Conservation (phyloP, 2,888 invertebrate species). For the Parnassius glacialis region DNA sequence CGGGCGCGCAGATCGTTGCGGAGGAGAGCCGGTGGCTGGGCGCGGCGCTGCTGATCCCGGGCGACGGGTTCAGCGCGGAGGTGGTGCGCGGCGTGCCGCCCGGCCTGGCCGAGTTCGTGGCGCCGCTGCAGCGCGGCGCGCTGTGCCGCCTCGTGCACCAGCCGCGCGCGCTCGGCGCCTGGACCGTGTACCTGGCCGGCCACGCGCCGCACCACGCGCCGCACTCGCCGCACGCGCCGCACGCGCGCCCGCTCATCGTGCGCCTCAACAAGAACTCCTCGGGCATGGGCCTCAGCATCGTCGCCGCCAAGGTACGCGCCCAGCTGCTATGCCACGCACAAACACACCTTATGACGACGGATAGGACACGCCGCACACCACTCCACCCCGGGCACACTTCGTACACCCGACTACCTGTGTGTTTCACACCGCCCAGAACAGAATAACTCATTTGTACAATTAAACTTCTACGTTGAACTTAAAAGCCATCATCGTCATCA, state of each 20-base stretch:
- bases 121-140: slow-evolving; percentile 90
- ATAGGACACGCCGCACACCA: no score
- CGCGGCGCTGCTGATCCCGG: slow-evolving; percentile 95
- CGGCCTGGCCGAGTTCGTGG: slow-evolving; percentile 91
- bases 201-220: slow-evolving; percentile 79
- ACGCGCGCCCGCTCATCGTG: slow-evolving; percentile 91
- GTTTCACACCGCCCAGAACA: no score
- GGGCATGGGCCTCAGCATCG: slow-evolving; percentile 99
- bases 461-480: no score
- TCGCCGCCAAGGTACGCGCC: slow-evolving; percentile 92
- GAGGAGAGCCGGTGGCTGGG: slow-evolving; percentile 96
- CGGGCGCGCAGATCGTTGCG: slow-evolving; percentile 80
- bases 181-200: slow-evolving; percentile 96
- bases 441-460: no score
- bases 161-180: slow-evolving; percentile 93
- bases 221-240: slow-evolving; percentile 83
- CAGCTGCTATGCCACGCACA: no score
- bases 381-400: no score
- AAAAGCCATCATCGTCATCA: no score
- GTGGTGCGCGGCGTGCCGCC: slow-evolving; percentile 97
- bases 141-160: slow-evolving; percentile 95
- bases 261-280: slow-evolving; percentile 96
- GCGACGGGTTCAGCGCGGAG: slow-evolving; percentile 98
- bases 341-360: no score
- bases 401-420: no score